Evolutionary conservation across 1,140 invertebrate genomes (phyloP).

Genomic region (Megathymus violae): DNA sequence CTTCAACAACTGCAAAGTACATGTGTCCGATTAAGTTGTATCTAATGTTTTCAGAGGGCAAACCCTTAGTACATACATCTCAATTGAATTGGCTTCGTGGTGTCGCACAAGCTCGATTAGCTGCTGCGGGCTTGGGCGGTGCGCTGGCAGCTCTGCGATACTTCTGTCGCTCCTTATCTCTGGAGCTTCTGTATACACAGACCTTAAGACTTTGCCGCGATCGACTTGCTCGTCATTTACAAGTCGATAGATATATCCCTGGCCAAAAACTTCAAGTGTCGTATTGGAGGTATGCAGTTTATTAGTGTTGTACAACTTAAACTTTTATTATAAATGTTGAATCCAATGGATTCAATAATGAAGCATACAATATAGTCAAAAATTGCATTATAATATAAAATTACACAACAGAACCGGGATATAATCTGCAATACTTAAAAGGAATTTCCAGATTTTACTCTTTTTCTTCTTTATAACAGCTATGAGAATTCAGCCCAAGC

Average conservation of each 20-base stretch:
- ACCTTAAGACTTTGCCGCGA: conserved; percentile 94
- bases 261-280: conserved; percentile 95
- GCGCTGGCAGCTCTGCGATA: conserved; percentile 94
- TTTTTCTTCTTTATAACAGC: too few relatives aligned
- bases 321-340: too few relatives aligned
- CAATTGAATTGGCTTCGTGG: conserved; percentile 97
- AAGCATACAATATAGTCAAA: too few relatives aligned
- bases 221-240: conserved; percentile 94
- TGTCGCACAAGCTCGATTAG: conserved; percentile 93
- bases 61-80: conserved; percentile 95
- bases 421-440: too few relatives aligned
- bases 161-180: conserved; percentile 97
- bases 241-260: conserved; percentile 96
- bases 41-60: conserved; percentile 90
- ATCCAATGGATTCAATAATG: too few relatives aligned
- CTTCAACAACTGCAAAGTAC: too few relatives aligned
- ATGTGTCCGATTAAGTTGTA: too few relatives aligned
- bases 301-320: too few relatives aligned
- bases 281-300: conserved; percentile 97
- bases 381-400: too few relatives aligned
- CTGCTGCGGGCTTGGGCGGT: conserved; percentile 92
- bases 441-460: too few relatives aligned
- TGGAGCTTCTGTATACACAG: conserved; percentile 98
- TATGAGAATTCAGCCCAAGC: too few relatives aligned
- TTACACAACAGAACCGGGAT: too few relatives aligned